Percentiles rank a stretch among this genome's conserved stretches.
Evolutionary conservation across 2,888 invertebrate species (phyloP).

Genomic region (Axea sp.): DNA sequence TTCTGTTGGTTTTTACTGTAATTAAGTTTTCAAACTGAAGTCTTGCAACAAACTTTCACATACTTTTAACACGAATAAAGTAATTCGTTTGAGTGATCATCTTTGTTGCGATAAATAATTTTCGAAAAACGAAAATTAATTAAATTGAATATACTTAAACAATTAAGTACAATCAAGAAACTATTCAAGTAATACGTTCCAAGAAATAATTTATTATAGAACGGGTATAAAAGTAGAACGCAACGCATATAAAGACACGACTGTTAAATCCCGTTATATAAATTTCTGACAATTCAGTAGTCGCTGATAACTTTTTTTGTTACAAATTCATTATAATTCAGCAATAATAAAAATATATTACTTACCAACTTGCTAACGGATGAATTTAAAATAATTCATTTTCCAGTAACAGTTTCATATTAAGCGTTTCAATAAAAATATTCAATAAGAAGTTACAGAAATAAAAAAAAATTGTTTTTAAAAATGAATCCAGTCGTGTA

Average conservation of each 20-base stretch:
- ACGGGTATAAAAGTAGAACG: constrained; percentile 34
- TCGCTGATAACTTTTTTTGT: too few relatives aligned
- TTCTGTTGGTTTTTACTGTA: constrained; percentile 15
- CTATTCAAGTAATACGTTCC: constrained; percentile 28
- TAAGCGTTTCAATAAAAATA: too few relatives aligned
- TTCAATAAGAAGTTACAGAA: too few relatives aligned
- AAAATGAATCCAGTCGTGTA: too few relatives aligned
- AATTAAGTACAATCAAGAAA: constrained; percentile 33
- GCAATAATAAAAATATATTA: constrained; percentile 22
- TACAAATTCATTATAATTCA: constrained; percentile 3
- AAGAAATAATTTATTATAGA: constrained; percentile 37
- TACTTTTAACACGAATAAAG: background rate
- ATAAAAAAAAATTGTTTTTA: too few relatives aligned
- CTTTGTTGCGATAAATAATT: constrained; percentile 15
- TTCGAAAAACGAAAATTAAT: constrained; percentile 11
- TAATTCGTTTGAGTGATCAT: constrained; percentile 15
- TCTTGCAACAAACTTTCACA: too few relatives aligned
- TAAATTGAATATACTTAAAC: constrained; percentile 36
- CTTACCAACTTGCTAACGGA: too few relatives aligned
- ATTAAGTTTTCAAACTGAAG: constrained; percentile 11
- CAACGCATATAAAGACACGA: constrained; percentile 11
- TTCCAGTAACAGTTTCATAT: too few relatives aligned
- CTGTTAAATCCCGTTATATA: constrained; percentile 45
- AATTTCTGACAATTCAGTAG: constrained; percentile 26
- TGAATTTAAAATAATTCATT: too few relatives aligned